Evolutionary conservation across 1,140 invertebrate species (phyloP).

Genomic region (Tetramorium parvispinum): DNA sequence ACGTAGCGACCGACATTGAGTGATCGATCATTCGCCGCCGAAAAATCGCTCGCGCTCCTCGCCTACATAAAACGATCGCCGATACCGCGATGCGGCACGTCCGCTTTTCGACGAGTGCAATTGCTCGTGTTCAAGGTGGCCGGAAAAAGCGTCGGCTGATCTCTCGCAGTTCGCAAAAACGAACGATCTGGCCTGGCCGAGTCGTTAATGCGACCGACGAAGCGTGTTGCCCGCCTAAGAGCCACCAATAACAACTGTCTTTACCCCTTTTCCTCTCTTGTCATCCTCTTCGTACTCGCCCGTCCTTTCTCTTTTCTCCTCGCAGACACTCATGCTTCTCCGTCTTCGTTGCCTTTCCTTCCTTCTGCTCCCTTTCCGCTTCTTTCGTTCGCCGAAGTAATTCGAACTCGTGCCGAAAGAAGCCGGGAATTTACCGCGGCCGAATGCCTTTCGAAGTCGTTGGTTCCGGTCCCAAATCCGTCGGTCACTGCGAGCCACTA

Average conservation of each 20-base stretch:
- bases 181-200: constrained; percentile 56
- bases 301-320: background rate
- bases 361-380: constrained; percentile 42
- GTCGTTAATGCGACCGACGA: constrained; percentile 75
- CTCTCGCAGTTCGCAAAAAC: constrained; percentile 46
- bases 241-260: constrained; percentile 73
- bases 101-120: constrained; percentile 37
- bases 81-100: constrained; percentile 28
- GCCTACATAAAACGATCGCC: constrained; percentile 43
- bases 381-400: constrained; percentile 68
- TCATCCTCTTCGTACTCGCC: background rate
- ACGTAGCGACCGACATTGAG: constrained; percentile 51
- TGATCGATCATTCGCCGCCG: constrained; percentile 53
- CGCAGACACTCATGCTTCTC: constrained; percentile 18
- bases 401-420: constrained; percentile 79
- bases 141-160: constrained; percentile 60
- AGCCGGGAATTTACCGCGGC: constrained; percentile 71
- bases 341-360: background rate
- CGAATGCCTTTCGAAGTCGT: constrained; percentile 65
- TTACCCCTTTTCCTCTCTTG: constrained; percentile 53
- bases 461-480: constrained; percentile 70
- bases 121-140: constrained; percentile 54
- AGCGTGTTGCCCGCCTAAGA: constrained; percentile 72
- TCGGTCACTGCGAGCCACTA: constrained; percentile 11
- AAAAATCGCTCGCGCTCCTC: constrained; percentile 47